Base-by-base conservation (phyloP, 2,797 vertebrate genomes). In the Steatocranus sp. region DNA sequence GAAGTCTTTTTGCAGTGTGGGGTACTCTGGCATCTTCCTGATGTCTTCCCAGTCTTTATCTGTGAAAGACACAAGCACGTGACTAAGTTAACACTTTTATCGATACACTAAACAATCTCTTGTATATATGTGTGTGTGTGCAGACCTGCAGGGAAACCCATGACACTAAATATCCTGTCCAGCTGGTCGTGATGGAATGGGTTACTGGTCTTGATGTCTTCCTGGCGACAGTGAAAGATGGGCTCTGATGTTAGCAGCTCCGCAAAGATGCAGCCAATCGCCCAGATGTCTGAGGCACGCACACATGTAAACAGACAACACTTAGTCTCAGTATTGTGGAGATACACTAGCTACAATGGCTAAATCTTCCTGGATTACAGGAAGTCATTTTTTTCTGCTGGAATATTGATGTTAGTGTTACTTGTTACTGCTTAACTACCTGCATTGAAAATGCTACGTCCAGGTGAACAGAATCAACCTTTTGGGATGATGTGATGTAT, bases 21-120 rank as follows among this genome's bases (percentile, higher is more conserved):
- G 98, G 90, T 99, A 99, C 93, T 99, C 98, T 18, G 98, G 98
- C 98, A 99, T 99, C 93, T 99, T 99, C 89, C 98, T 95, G 84
- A 99, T 99, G 94, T 99, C 98, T 93, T 99, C 98, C 98, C 98
- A 99, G 91, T 99, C 98, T 95, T 99, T 99, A 96, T 99, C 98
- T 99, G 96, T 14, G 43, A n/a, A 75, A 68, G 9, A 68, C 8
- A 82, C 49, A 51, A 49, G 4, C 25, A 48, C 1, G 5, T n/a
- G 49, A 76, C 49, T 27, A 15, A 34, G 9, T 7, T 74, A 5
- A 34, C 18, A 12, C 3, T 53, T 58, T 9, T 11, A 73, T 5
- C 5, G 11, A 75, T 6, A 23, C 14, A 38, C 20, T 30, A 73
- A 73, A 48, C 6, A 32, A 32, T 58, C 27, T 18, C 27, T 32